Base-by-base conservation (phyloP, 35 echinoderm and acorn worm species). In the Anneissia japonica region DNA sequence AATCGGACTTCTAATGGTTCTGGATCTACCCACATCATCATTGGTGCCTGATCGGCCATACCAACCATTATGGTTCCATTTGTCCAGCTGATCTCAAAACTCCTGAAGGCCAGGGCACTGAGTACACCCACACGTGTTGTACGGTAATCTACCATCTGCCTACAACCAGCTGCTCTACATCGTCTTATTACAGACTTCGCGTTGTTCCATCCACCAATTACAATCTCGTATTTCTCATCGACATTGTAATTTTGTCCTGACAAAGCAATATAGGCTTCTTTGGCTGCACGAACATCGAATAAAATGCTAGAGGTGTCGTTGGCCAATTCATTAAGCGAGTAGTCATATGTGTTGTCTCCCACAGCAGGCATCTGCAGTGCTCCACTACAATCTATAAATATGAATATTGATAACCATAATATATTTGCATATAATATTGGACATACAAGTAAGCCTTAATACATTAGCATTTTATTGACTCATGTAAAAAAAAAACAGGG, bases 271-370 rank as follows among this genome's bases (percentile, higher is more conserved):
- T 74, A 72, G 0, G 37, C 72, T 35, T 74, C 72, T 37, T 37
- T 85, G 3, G 31, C 55, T 74, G 83, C 83, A 74, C 38, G 64
- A 17, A 85, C 83, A n/a, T 85, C 51, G 37, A 85, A 85, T 26
- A 38, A 37, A 17, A 85, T 17, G 36, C 35, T 81, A 39, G 79
- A 16, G 51, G 51, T 64, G 21, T 23, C 51, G 26, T 23, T 64
- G 7, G 5, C 2, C 9, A 64, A 26, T 64, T 64, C 51, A 26
- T 64, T 64, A 64, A 64, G 51, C 11, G 51, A 64, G 51, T 64
- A 64, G 21, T 64, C 51, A 23, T 64, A 64, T 9, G 5, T 64
- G 21, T 64, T 64, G 21, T 64, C 51, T 19, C 51, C 51, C 11
- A 23, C 51, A 26, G 51, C 51, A 64, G 11, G 51, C 51, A 64